Base-by-base conservation (phyloP, 2,888 invertebrate genomes). In the Pterostichus niger region DNA sequence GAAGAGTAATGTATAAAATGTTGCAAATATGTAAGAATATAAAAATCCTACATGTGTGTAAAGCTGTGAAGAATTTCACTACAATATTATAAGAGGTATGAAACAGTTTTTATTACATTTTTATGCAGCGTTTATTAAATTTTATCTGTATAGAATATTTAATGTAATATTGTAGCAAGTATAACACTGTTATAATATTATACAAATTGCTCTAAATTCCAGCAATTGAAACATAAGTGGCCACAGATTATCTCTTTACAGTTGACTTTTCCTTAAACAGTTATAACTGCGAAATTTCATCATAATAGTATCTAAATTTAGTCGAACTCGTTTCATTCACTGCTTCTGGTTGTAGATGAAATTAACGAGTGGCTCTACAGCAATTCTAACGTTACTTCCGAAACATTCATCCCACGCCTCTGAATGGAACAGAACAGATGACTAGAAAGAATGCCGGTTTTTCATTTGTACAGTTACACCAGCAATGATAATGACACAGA, bases 401-500 rank as follows among this genome's bases (percentile, higher is more conserved):
- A 64, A 11, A 11, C n/a, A 6, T 64, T 33, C 71, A 13, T 71
- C 71, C 71, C 71, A 71, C 71, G 71, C 71, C 35, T 44, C 10
- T 61, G 33, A 61, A 61, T 61, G 61, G 35, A 61, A 71, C 68
- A 10, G 31, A 44, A 64, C 13, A 35, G 40, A 64, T 59, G 31
- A 31, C 11, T 59, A 40, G 24, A 24, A 73, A 46, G 73, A 49
- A 73, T 73, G 73, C 52, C 10, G 31, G 52, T 52, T 75, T 75
- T 75, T 75, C 15, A 10, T 33, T 9, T 24, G 24, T 75, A 75
- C 75, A 52, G 75, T 75, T 75, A 75, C 15, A 75, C 49, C 52
- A 33, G 52, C 73, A 73, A 33, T 75, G 49, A 52, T 75, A 75
- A 75, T 75, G 33, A 75, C 75, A 13, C n/a, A 33, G 1, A 75